Percentiles rank a stretch among this genome's conserved stretches.
phyloP scores from a whole-genome alignment of 2,113 vertebrate genomes.

The Pteronura brasiliensis region DNA sequence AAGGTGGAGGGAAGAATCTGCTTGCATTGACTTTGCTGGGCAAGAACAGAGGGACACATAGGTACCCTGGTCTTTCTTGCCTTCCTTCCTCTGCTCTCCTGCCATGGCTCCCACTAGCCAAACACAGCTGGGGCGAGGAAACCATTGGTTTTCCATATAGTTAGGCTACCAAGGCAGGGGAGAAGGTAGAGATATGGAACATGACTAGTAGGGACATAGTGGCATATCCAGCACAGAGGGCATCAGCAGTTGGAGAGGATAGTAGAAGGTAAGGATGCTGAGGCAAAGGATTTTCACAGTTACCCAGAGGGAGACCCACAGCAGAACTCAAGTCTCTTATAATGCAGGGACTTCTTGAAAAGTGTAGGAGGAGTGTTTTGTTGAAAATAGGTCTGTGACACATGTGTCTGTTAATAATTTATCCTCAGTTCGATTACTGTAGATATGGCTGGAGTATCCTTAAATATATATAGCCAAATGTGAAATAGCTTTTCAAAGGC shows the following conservation, averaged over 20 bases:
- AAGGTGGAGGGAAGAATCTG: not conserved
- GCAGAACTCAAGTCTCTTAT: not conserved
- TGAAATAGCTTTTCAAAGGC: constrained; percentile 14
- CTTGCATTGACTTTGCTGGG: not conserved
- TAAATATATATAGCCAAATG: not conserved
- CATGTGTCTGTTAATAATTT: not conserved
- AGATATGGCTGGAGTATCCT: not conserved
- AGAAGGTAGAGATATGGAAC: not conserved
- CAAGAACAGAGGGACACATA: not conserved
- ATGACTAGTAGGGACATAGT: not conserved
- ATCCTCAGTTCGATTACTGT: not conserved
- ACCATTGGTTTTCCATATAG: not conserved
- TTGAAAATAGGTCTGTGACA: not conserved
- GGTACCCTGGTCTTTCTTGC: not conserved
- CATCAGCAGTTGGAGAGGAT: not conserved
- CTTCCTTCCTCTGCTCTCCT: not conserved
- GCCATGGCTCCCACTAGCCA: not conserved
- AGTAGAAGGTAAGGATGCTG: too few relatives aligned
- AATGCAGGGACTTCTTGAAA: not conserved
- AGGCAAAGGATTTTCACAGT: not conserved
- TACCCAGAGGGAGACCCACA: not conserved
- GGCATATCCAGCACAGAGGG: not conserved
- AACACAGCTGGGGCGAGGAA: not conserved
- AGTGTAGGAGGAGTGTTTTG: not conserved
- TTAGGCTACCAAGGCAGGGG: not conserved